Percentiles rank a stretch among this genome's conserved stretches.
Evolutionary conservation across 2,113 vertebrate species (phyloP).

Genomic region (Ameiurus melas): DNA sequence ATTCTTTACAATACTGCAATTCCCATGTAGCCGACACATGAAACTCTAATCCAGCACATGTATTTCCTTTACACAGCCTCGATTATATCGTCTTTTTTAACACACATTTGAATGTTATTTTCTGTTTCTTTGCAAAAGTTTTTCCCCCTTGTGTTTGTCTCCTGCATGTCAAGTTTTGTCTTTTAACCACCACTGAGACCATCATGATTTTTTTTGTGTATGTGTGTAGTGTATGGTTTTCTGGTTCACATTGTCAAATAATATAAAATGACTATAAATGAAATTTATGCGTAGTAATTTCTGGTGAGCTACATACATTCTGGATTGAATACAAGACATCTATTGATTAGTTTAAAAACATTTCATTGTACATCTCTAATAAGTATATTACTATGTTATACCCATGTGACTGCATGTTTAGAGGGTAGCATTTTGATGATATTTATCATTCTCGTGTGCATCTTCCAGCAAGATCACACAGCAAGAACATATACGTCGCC

Average conservation of each 20-base stretch:
- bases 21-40: background rate
- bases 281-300: background rate
- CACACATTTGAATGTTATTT: constrained; percentile 16
- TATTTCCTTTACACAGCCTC: background rate
- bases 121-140: constrained; percentile 46
- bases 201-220: background rate
- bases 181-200: background rate
- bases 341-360: background rate
- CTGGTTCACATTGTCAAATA: background rate
- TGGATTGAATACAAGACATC: background rate
- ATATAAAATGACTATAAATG: background rate
- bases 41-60: background rate
- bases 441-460: background rate
- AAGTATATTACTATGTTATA: background rate
- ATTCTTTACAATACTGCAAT: background rate
- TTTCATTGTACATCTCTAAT: background rate
- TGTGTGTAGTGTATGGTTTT: background rate
- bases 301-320: background rate
- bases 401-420: background rate
- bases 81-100: background rate
- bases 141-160: constrained; percentile 39
- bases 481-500: background rate
- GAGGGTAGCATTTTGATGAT: background rate
- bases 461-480: background rate
- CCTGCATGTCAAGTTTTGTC: background rate